phyloP scores from a whole-genome alignment of 2,113 vertebrate genomes.

The Thinocorus orbignyianus region DNA sequence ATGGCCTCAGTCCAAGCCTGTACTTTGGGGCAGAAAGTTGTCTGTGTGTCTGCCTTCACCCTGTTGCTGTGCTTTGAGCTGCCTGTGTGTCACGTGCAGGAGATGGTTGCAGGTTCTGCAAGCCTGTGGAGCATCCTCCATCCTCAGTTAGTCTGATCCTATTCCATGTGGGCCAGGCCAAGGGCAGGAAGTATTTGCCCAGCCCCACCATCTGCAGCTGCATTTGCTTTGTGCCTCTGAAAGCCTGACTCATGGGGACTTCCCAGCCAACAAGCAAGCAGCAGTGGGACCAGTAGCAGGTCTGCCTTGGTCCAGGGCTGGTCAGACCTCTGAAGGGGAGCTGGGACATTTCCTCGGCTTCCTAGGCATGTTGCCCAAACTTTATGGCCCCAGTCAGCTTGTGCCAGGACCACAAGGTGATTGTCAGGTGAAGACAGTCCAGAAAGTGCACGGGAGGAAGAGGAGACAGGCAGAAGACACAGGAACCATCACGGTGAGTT shows the following conservation, averaged over 20 bases:
- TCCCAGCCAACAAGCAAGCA: background rate
- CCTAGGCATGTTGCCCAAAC: background rate
- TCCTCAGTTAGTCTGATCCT: background rate
- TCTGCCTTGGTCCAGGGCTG: background rate
- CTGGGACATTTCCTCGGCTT: background rate
- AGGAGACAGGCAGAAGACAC: background rate
- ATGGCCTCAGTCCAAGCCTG: rapidly evolving
- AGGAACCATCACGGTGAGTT: rapidly evolving
- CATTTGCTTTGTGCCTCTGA: background rate
- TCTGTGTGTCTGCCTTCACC: background rate
- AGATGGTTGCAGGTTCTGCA: background rate
- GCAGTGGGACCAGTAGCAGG: background rate
- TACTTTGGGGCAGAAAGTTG: background rate
- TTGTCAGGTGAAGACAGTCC: too few relatives aligned
- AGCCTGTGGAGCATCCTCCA: background rate
- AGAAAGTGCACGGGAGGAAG: background rate
- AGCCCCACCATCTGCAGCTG: background rate
- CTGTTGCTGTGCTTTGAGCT: background rate
- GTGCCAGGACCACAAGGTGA: background rate
- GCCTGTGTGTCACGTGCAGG: background rate
- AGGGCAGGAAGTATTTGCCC: background rate
- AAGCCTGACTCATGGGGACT: background rate
- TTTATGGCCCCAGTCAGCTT: background rate
- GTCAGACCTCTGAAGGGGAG: rapidly evolving
- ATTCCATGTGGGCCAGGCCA: background rate